Base-by-base conservation (phyloP, 2,797 vertebrate genomes). In the Parauchenoglanis ngamensis region DNA sequence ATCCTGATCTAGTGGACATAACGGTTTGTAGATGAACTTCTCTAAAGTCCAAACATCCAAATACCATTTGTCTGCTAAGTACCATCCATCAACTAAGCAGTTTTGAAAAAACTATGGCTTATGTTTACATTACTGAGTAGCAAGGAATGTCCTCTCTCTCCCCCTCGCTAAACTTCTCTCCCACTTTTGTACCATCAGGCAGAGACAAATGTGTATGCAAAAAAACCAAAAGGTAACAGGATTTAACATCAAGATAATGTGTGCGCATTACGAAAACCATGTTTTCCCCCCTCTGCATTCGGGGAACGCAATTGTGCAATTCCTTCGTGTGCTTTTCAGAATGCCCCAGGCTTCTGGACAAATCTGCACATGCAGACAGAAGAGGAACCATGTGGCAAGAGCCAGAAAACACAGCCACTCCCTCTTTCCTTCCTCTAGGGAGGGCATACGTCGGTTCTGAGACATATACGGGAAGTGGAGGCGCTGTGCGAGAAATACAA, bases 311-410 rank as follows among this genome's bases (percentile, higher is more conserved):
- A 75, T 90, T 90, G 83, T 78, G 90, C 84, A 90, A 91, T 79
- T 87, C 54, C 57, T 81, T 72, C 54, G 7, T 70, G 56, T 85
- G 72, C 28, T 76, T 84, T 89, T 84, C 52, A 59, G 23, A 84
- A 78, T 31, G 85, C 90, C 88, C 85, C 15, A 68, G 87, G 90
- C 72, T 56, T 52, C 70, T 70, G 86, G 80, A 90, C 90, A 87
- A 89, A 91, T 91, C 87, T 86, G 85, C 88, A 91, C 91, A 91
- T n/a, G 90, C 85, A 85, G 63, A 56, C 49, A 84, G 82, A 81
- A 78, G 54, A 84, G 75, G 59, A 88, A 78, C n/a, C 13, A 59
- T 68, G 86, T 44, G 65, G 52, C 52, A 19, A 17, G n/a, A 49
- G 57, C 79, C 79, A 82, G 77, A 78, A 87, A 85, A 81, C 44